Percentiles rank a stretch among this genome's conserved stretches.
Conservation (phyloP, 1,140 invertebrate species). For the Heterodera carotae region DNA sequence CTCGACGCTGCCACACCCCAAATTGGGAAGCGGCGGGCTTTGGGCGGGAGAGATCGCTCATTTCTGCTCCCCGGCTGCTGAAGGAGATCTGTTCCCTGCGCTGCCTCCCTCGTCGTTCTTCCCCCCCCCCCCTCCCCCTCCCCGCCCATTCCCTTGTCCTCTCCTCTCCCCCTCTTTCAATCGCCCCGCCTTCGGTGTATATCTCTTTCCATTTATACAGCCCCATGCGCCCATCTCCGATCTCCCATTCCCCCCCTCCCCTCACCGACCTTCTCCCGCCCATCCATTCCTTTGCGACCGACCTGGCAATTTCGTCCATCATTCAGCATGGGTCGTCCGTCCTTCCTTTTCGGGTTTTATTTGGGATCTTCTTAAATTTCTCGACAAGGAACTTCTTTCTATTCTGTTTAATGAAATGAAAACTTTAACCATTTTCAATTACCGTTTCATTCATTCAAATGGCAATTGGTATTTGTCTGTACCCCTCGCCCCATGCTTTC, state of each 20-base stretch:
- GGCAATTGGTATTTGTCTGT: too few species aligned
- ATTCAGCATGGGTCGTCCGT: not conserved
- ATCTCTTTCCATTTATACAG: constrained; percentile 1
- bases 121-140: not conserved
- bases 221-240: not conserved
- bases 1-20: not conserved
- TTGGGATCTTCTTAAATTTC: not conserved
- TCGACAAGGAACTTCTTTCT: not conserved
- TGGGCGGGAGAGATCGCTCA: constrained; percentile 6
- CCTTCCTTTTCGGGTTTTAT: constrained; percentile 7
- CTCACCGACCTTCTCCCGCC: not conserved
- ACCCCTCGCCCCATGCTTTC: too few species aligned
- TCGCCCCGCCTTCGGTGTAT: not conserved
- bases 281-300: constrained; percentile 8
- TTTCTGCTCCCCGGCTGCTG: too few species aligned
- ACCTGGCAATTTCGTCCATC: constrained; percentile 12
- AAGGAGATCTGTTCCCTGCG: not conserved
- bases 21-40: constrained; percentile 13
- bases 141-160: not conserved
- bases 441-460: too few species aligned
- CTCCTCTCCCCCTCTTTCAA: not conserved
- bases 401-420: too few species aligned
- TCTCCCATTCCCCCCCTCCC: not conserved
- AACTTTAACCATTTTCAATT: not conserved
- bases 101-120: not conserved